Evolutionary conservation across 2,888 invertebrate genomes (phyloP), one percentile per base, ranked within the genome.

Genomic region (Agrochola macilenta): DNA sequence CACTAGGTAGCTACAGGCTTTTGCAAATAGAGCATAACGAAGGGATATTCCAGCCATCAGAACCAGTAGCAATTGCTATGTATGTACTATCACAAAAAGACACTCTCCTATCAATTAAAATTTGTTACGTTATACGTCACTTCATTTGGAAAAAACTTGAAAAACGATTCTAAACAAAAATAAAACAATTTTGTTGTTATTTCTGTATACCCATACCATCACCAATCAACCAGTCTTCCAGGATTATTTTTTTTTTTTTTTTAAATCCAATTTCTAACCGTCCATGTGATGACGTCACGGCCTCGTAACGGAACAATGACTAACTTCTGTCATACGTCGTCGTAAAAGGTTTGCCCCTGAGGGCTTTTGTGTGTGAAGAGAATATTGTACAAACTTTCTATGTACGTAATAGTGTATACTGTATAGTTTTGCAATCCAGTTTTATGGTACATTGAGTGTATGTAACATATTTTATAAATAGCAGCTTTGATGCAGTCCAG

Each of bases 301-400:
- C 43, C 43, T 57, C 68, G 35, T 35, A 64, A 30, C 64, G 30
- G 60, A 76, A 87, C 79, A 85, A 82, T 69, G 70, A 87, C 54
- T 64, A 84, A 85, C 79, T 79, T 85, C 76, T 69, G 60, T 76
- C 74, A 69, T 68, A 64, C 66, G 54, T 30, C 70, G 68, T 60
- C 63, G 70, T 85, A 78, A 85, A 86, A 85, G 79, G 77, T 87
- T 85, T 69, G n/a, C 63, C 73, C 79, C 71, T 63, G 52, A 52
- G 63, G 66, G 69, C 71, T 75, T 71, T 75, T 79, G 73, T 81
- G 69, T 74, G 43, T 35, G 58, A 71, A 75, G 68, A 76, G 68
- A 80, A 77, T 78, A 74, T 79, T 77, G 58, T 69, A 54, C 64
- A 17, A 78, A 79, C 58, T 69, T 77, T 74, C 43, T 60, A 57